phyloP scores from a whole-genome alignment of 2,113 vertebrate species.

The Chunga burmeisteri region DNA sequence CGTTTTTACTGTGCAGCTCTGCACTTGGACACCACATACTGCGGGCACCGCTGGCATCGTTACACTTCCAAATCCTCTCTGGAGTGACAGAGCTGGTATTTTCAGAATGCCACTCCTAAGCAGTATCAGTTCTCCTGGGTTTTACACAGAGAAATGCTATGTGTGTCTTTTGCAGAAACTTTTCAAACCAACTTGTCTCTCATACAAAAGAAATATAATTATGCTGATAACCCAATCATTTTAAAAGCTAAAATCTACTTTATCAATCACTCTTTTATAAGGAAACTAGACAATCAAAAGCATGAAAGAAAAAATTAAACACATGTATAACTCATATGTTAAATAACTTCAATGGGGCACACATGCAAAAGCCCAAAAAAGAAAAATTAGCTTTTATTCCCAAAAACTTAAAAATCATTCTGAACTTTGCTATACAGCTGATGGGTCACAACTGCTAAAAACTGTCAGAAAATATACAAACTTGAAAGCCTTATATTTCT shows the following conservation, averaged over 20 bases:
- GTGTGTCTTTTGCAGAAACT: neutral
- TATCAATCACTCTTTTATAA: neutral
- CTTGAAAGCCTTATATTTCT: neutral
- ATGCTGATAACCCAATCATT: neutral
- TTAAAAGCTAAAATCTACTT: neutral
- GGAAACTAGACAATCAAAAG: neutral
- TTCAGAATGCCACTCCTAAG: neutral
- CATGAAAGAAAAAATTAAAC: neutral
- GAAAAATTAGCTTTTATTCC: neutral
- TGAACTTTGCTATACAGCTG: neutral
- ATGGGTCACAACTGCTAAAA: neutral
- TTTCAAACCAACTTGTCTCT: neutral
- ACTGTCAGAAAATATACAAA: neutral
- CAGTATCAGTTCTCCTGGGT: neutral
- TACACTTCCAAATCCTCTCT: neutral
- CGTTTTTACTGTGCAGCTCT: neutral
- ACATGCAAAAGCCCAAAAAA: neutral
- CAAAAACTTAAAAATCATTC: neutral
- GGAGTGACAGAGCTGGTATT: neutral
- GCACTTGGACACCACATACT: neutral
- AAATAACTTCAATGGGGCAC: neutral
- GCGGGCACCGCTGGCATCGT: rapidly evolving
- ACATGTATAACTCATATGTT: neutral
- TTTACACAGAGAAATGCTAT: neutral
- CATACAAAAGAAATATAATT: neutral